Conservation (phyloP, 1,140 invertebrate genomes). For the Saxidomus purpurata region DNA sequence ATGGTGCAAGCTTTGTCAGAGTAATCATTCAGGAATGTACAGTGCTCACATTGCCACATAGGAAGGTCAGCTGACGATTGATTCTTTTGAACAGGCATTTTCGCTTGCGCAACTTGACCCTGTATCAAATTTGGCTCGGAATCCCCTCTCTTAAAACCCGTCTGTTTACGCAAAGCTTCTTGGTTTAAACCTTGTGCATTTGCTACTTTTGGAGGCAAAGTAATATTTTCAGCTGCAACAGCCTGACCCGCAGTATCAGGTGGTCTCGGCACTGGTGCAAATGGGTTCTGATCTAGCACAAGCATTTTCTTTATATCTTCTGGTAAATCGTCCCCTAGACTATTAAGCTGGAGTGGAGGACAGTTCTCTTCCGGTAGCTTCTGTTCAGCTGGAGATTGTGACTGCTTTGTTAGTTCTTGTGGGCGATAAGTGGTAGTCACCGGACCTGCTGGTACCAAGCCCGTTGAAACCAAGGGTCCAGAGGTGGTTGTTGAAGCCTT, state of each 20-base stretch:
- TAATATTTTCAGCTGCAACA: neutral
- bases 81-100: neutral
- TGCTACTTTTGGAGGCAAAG: neutral
- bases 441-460: conserved; percentile 2
- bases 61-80: conserved; percentile 4
- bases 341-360: neutral
- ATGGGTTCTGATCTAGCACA: conserved; percentile 30
- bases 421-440: conserved; percentile 23
- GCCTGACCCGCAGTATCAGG: neutral
- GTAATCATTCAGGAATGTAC: conserved; percentile 52
- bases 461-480: neutral
- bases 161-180: neutral
- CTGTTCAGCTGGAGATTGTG: neutral
- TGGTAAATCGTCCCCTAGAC: conserved; percentile 32
- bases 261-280: neutral
- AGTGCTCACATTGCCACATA: conserved; percentile 60
- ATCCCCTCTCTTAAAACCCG: neutral
- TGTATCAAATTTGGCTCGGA: conserved; percentile 7
- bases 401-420: neutral
- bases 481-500: neutral
- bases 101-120: neutral
- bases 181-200: neutral
- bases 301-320: conserved; percentile 37
- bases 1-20: conserved; percentile 13
- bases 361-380: neutral